Evolutionary conservation across 2,888 invertebrate species (phyloP).

Genomic region (Agrotis ipsilon): DNA sequence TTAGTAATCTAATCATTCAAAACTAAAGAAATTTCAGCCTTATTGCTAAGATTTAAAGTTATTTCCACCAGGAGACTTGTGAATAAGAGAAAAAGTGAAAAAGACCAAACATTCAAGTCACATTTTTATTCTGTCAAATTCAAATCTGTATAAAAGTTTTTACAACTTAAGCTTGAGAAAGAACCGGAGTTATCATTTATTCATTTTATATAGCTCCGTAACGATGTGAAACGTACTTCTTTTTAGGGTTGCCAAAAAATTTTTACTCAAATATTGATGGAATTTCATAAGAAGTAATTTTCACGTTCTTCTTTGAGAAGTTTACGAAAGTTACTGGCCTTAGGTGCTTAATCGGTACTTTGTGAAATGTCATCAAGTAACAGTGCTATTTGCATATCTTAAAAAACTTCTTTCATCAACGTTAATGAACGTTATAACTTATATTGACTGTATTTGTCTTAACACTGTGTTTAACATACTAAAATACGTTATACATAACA

Average conservation of each 20-base stretch:
- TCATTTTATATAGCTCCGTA: constrained; percentile 36
- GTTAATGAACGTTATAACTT: not conserved
- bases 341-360: not conserved
- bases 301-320: not conserved
- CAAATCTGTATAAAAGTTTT: constrained; percentile 16
- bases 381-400: not conserved
- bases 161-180: constrained; percentile 14
- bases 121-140: constrained; percentile 19
- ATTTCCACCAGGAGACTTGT: not conserved
- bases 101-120: not conserved
- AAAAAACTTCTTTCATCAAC: not conserved
- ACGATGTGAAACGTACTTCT: constrained; percentile 11
- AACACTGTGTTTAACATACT: no score
- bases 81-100: not conserved
- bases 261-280: constrained; percentile 29
- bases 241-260: constrained; percentile 35
- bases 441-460: no score
- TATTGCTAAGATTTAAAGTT: not conserved
- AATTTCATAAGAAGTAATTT: constrained; percentile 13
- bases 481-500: no score
- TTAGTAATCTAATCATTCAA: no score
- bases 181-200: constrained; percentile 37
- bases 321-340: not conserved
- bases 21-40: not conserved
- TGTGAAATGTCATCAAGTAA: not conserved